A percentile compares a stretch with the other conserved stretches of the same genome.
These are phyloP conservation scores for Euphydryas editha DNA, from an alignment of 2,888 invertebrate species.

Conservation along the genomic window DNA sequence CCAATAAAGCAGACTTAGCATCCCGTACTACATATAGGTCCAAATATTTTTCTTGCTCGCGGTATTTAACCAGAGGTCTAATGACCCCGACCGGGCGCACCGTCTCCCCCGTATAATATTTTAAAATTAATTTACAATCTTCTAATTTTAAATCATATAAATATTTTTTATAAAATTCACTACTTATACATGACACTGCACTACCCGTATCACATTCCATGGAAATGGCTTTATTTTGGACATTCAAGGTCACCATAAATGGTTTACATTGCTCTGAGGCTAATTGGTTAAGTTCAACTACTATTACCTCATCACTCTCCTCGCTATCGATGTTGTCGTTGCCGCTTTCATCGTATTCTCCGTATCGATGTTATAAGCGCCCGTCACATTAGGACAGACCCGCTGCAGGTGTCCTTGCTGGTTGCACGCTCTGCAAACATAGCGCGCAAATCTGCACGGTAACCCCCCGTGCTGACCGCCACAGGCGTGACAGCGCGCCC, in stretches of 20 bases:
- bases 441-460: background rate
- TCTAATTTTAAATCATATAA: slow-evolving; percentile 1
- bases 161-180: background rate
- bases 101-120: background rate
- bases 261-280: background rate
- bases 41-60: background rate
- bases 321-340: background rate
- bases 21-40: slow-evolving; percentile 11
- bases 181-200: slow-evolving; percentile 9
- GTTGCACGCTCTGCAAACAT: slow-evolving; percentile 9
- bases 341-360: background rate
- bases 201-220: background rate
- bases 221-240: background rate
- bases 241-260: background rate
- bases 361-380: background rate
- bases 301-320: slow-evolving; percentile 2
- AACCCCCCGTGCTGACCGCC: background rate
- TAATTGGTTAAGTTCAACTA: background rate
- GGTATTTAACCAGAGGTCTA: slow-evolving; percentile 2
- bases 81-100: background rate
- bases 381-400: slow-evolving; percentile 2
- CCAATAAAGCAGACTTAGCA: slow-evolving; percentile 12
- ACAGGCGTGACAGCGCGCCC: slow-evolving; percentile 1
- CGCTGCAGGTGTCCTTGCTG: background rate
- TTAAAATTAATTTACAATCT: background rate